These are phyloP conservation scores for Medauroidea extradentata DNA, from an alignment of 1,140 invertebrate genomes.

Conservation along the genomic window DNA sequence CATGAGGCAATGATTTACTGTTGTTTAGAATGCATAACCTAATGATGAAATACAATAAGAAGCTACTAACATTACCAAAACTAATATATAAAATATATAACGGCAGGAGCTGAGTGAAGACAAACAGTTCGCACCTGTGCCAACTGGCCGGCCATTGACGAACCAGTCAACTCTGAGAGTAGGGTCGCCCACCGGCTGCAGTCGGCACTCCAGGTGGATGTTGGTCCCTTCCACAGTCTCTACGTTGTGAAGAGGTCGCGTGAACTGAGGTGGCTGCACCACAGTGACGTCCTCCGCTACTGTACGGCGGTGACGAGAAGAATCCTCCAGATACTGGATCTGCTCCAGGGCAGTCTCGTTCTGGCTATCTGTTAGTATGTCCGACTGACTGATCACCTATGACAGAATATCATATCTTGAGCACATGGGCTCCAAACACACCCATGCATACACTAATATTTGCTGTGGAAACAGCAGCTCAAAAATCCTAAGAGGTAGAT, in stretches of 20 bases:
- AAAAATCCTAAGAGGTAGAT: too few species aligned
- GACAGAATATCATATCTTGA: too few species aligned
- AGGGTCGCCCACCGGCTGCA: slow-evolving; percentile 91
- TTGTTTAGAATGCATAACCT: too few species aligned
- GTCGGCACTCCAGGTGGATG: slow-evolving; percentile 86
- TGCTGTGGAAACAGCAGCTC: too few species aligned
- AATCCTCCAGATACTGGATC: slow-evolving; percentile 90
- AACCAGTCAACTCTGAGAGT: slow-evolving; percentile 97
- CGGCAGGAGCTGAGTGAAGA: slow-evolving; percentile 6
- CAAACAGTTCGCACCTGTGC: slow-evolving; percentile 56
- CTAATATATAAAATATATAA: too few species aligned
- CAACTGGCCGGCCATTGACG: slow-evolving; percentile 84
- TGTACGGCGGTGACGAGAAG: slow-evolving; percentile 65
- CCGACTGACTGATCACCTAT: slow-evolving; percentile 68
- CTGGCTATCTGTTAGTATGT: slow-evolving; percentile 89
- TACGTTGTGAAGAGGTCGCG: slow-evolving; percentile 81
- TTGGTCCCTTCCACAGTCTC: slow-evolving; percentile 89
- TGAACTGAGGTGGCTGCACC: slow-evolving; percentile 80
- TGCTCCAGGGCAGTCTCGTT: slow-evolving; percentile 92
- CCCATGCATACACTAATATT: too few species aligned
- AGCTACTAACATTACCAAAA: too few species aligned
- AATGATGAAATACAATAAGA: too few species aligned
- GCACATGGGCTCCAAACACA: too few species aligned
- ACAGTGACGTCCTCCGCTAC: slow-evolving; percentile 72
- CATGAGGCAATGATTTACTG: too few species aligned